Evolutionary conservation across 2,797 vertebrate genomes (phyloP).

Genomic region (Petrocephalus sullivani): DNA sequence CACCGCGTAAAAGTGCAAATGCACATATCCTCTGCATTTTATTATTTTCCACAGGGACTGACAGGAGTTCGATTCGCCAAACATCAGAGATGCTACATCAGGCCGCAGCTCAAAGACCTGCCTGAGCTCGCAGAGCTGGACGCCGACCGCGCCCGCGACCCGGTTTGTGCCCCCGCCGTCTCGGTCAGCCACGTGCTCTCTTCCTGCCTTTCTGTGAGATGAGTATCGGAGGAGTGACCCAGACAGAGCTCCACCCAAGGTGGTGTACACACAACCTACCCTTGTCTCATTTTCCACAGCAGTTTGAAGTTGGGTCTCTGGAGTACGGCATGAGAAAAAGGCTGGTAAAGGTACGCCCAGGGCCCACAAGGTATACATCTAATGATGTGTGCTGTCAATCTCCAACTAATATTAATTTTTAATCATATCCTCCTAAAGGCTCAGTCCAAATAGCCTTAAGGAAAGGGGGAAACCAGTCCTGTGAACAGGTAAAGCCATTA

Average conservation of each 20-base stretch:
- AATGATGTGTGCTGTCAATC: constrained; percentile 74
- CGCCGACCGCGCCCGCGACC: constrained; percentile 63
- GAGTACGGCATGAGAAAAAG: constrained; percentile 53
- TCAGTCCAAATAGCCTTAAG: constrained; percentile 68
- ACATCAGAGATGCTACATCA: constrained; percentile 96
- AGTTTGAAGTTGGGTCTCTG: constrained; percentile 60
- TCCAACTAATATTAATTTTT: constrained; percentile 71
- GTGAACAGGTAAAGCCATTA: constrained; percentile 65
- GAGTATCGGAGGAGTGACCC: constrained; percentile 47
- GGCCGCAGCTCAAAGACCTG: constrained; percentile 82
- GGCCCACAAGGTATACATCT: constrained; percentile 70
- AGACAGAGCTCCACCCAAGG: constrained; percentile 51
- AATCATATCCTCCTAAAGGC: constrained; percentile 69
- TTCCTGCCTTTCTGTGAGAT: constrained; percentile 45
- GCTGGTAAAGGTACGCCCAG: constrained; percentile 57
- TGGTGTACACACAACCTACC: constrained; percentile 43
- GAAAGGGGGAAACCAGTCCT: constrained; percentile 48
- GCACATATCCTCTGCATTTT: background rate
- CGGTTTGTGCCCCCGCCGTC: constrained; percentile 48
- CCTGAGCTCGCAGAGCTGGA: constrained; percentile 66
- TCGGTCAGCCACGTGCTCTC: constrained; percentile 24
- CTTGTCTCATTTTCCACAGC: constrained; percentile 52
- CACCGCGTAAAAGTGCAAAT: background rate
- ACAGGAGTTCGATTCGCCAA: constrained; percentile 88
- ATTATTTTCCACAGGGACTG: constrained; percentile 76